These are phyloP conservation scores for Platyscapa corneri DNA, from an alignment of 1,140 invertebrate species.

Conservation along the genomic window DNA sequence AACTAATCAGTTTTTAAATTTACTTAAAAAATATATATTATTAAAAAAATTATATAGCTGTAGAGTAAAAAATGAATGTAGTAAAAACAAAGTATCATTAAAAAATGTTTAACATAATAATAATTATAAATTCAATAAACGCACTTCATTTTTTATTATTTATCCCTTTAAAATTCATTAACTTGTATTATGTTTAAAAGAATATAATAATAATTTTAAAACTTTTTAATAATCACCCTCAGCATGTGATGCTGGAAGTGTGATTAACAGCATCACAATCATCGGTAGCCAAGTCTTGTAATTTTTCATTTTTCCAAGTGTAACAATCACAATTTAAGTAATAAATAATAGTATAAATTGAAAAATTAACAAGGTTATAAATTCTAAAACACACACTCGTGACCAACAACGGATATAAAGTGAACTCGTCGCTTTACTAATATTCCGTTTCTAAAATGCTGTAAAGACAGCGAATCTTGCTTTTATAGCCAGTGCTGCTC, in stretches of 20 bases:
- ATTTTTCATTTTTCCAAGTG: constrained; percentile 5
- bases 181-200: background rate
- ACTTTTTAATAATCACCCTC: constrained; percentile 41
- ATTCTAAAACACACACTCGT: constrained; percentile 32
- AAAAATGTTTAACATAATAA: too few species aligned
- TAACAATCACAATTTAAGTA: background rate
- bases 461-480: constrained; percentile 70
- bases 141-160: too few species aligned
- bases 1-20: too few species aligned
- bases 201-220: background rate
- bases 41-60: too few species aligned
- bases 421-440: constrained; percentile 63
- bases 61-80: too few species aligned
- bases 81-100: too few species aligned
- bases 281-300: constrained; percentile 35
- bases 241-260: constrained; percentile 5
- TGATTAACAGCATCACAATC: constrained; percentile 25
- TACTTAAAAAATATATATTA: too few species aligned
- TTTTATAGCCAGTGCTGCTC: constrained; percentile 69
- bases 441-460: constrained; percentile 72
- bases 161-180: too few species aligned
- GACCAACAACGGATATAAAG: constrained; percentile 52
- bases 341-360: too few species aligned
- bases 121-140: too few species aligned
- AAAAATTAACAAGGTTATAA: background rate